phyloP scores from a whole-genome alignment of 1,140 invertebrate genomes.

The Tetramorium alpestre region DNA sequence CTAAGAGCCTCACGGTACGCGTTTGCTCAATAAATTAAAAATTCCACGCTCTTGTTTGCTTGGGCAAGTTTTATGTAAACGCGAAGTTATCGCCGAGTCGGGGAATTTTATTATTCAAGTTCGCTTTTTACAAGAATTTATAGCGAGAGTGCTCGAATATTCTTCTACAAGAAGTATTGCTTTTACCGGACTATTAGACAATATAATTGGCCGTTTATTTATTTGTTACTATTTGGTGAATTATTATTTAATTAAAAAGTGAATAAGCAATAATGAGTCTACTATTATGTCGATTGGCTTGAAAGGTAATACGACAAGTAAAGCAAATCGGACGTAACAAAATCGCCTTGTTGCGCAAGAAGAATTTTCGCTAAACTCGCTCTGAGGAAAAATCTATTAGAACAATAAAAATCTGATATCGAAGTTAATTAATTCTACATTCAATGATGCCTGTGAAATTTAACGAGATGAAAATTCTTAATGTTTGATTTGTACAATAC shows the following conservation, averaged over 20 bases:
- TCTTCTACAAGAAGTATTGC: not conserved
- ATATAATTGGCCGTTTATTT: constrained; percentile 47
- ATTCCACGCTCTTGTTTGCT: constrained; percentile 17
- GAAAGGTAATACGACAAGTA: not conserved
- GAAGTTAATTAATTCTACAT: constrained; percentile 26
- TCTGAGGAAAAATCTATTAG: not conserved
- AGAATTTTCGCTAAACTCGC: constrained; percentile 8
- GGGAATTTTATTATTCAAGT: constrained; percentile 46
- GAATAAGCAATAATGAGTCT: constrained; percentile 12
- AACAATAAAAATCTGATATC: constrained; percentile 12
- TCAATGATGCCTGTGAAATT: constrained; percentile 12
- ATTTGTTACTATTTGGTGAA: constrained; percentile 19
- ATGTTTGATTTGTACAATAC: constrained; percentile 13
- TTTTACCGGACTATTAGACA: constrained; percentile 15
- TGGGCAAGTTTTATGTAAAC: constrained; percentile 20
- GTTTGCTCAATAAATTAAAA: constrained; percentile 44
- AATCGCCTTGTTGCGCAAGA: constrained; percentile 19
- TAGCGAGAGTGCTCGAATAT: not conserved
- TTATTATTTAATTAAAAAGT: constrained; percentile 44
- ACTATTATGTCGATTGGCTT: constrained; percentile 5
- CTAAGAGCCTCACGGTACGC: not conserved
- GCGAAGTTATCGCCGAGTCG: constrained; percentile 30
- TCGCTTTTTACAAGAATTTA: constrained; percentile 44
- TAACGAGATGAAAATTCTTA: constrained; percentile 21
- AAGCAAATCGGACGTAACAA: constrained; percentile 35